A percentile compares a stretch with the other conserved stretches of the same genome.
Conservation (phyloP, 2,113 vertebrate species). For the Heterocephalus glaber region DNA sequence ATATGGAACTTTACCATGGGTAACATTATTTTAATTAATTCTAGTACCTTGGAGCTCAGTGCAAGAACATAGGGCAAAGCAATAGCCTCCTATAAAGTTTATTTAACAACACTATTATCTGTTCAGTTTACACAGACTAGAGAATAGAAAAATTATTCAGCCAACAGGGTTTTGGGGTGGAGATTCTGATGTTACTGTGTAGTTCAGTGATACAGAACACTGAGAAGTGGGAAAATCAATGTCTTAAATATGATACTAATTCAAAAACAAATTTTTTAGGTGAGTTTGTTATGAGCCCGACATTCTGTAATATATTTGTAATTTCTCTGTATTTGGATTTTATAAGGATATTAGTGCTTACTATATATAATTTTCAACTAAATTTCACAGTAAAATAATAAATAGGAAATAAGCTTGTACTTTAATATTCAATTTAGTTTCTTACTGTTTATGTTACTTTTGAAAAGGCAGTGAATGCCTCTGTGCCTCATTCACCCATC, state of each 20-base stretch:
- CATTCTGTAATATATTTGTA: neutral
- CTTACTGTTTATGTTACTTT: neutral
- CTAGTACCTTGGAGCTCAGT: neutral
- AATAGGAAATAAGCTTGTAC: neutral
- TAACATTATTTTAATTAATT: neutral
- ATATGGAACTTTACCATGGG: neutral
- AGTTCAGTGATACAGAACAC: neutral
- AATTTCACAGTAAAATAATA: neutral
- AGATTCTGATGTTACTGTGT: neutral
- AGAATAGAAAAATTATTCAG: neutral
- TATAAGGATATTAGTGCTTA: neutral
- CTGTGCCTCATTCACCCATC: neutral
- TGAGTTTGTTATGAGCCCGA: neutral
- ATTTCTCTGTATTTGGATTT: neutral
- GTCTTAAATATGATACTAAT: neutral
- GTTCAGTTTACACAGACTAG: neutral
- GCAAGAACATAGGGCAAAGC: neutral
- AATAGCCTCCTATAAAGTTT: neutral
- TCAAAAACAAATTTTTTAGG: neutral
- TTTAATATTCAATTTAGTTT: neutral
- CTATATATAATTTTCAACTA: neutral
- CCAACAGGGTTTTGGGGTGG: rapidly evolving
- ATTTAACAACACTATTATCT: neutral
- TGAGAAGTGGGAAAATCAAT: neutral
- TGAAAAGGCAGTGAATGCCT: neutral